Percentiles rank a stretch among this genome's conserved stretches.
Evolutionary conservation across 1,140 invertebrate genomes (phyloP).

Genomic region (Lethrus apterus): DNA sequence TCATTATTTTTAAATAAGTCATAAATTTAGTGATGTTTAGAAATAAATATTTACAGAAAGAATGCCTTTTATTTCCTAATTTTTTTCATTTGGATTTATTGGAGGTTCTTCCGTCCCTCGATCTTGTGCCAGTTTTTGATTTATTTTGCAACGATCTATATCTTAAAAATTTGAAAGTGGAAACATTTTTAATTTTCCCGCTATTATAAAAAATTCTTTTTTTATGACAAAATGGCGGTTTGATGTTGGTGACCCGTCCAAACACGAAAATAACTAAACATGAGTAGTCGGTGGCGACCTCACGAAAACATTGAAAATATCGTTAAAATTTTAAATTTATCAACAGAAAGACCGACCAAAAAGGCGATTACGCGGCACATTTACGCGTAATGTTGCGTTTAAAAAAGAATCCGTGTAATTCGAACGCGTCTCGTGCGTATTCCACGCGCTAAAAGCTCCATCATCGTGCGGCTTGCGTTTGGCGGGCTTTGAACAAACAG

Average conservation of each 20-base stretch:
- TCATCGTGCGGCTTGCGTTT: constrained; percentile 15
- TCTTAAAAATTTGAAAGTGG: too few species aligned
- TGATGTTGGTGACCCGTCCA: not conserved
- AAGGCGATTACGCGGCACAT: too few species aligned
- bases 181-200: not conserved
- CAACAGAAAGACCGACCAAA: not conserved
- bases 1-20: constrained; percentile 33
- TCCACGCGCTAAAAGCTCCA: too few species aligned
- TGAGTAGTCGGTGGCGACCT: constrained; percentile 8
- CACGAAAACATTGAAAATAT: constrained; percentile 9
- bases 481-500: constrained; percentile 31
- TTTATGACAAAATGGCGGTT: not conserved
- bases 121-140: too few species aligned
- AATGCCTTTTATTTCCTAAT: not conserved
- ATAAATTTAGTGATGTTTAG: constrained; percentile 36
- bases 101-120: too few species aligned
- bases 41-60: constrained; percentile 20
- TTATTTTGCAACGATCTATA: too few species aligned
- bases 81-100: constrained; percentile 1
- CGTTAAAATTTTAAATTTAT: constrained; percentile 7
- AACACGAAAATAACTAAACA: not conserved
- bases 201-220: not conserved
- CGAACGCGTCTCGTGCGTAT: too few species aligned
- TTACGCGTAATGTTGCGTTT: too few species aligned
- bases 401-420: too few species aligned